phyloP scores from a whole-genome alignment of 2,888 invertebrate species.

The Dioctria rufipes region DNA sequence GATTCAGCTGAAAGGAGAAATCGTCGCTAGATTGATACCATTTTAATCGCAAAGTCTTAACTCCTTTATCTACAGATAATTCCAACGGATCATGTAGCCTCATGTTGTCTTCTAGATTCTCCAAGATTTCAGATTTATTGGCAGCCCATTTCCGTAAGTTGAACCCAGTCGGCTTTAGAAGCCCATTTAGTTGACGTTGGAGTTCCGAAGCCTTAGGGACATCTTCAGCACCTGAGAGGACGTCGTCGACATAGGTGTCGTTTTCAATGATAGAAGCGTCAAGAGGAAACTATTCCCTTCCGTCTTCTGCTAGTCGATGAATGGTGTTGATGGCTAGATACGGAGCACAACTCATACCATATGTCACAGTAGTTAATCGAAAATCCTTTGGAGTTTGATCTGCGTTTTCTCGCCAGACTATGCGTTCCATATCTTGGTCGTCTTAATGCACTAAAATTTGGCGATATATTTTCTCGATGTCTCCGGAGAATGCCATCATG shows the following conservation, averaged over 20 bases:
- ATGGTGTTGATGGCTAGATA: background rate
- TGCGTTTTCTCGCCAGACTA: background rate
- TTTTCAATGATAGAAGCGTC: background rate
- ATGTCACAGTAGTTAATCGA: background rate
- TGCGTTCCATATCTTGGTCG: background rate
- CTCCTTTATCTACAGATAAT: background rate
- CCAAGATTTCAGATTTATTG: background rate
- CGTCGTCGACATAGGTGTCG: background rate
- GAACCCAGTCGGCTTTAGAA: background rate
- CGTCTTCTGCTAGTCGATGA: too few species aligned
- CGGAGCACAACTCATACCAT: background rate
- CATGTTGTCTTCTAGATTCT: background rate
- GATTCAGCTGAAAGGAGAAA: background rate
- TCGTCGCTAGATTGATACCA: background rate
- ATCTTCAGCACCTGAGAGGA: background rate
- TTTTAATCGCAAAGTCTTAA: background rate
- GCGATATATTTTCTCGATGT: conserved; percentile 9
- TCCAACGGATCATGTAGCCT: background rate
- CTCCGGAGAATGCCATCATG: background rate
- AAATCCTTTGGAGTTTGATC: too few species aligned
- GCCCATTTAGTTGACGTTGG: too few species aligned
- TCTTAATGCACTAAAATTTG: background rate
- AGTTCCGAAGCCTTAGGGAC: too few species aligned
- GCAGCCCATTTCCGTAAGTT: background rate
- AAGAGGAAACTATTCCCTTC: background rate